Percentiles rank a stretch among this genome's conserved stretches.
Evolutionary conservation across 2,113 vertebrate genomes (phyloP).

Genomic region (Delphinapterus leucas): DNA sequence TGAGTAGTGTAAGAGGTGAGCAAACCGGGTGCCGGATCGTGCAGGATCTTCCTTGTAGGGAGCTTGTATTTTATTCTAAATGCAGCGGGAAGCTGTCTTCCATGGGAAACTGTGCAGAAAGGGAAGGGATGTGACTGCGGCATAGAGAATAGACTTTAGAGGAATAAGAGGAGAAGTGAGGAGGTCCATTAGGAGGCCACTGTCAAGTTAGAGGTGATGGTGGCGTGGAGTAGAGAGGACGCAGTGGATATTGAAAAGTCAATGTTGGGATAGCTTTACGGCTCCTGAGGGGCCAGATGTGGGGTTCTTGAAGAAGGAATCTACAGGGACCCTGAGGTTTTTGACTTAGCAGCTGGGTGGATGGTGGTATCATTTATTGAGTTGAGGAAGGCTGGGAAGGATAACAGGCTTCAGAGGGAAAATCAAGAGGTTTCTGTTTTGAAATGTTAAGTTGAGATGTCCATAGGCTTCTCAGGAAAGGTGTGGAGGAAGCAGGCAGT

Average conservation of each 20-base stretch:
- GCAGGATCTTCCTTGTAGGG: background rate
- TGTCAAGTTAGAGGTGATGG: background rate
- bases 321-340: background rate
- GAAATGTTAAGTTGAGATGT: background rate
- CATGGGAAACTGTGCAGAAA: background rate
- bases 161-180: background rate
- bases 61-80: background rate
- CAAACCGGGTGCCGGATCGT: accelerated
- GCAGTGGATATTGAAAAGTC: background rate
- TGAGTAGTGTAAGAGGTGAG: background rate
- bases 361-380: background rate
- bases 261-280: background rate
- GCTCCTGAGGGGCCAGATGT: background rate
- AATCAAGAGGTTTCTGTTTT: background rate
- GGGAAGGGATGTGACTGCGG: background rate
- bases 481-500: background rate
- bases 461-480: background rate
- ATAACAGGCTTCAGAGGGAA: background rate
- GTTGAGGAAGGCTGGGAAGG: background rate
- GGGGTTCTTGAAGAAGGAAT: background rate
- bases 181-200: no score
- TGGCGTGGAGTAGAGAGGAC: background rate
- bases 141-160: background rate
- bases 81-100: background rate
- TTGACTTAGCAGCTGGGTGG: background rate